Evolutionary conservation across 1,140 invertebrate species (phyloP), one percentile per base, ranked within the genome.

Genomic region (Eciton burchellii): DNA sequence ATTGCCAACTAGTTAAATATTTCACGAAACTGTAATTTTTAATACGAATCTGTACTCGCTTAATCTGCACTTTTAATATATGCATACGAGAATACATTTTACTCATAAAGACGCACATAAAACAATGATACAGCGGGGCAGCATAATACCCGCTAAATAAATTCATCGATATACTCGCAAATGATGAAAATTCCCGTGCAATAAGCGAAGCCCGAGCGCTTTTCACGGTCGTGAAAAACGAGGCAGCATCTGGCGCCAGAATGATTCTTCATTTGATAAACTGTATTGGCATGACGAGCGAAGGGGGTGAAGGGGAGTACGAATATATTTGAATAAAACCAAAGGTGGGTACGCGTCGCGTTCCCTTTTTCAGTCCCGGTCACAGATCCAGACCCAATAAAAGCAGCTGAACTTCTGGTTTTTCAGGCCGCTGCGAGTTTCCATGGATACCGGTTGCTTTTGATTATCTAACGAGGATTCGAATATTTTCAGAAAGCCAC

Each of bases 241-340:
- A 84, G n/a, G 85, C 85, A 92, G 91, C 91, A 92, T 92, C 91
- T 92, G 91, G 91, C 90, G 87, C 88, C 89, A 91, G 88, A 84
- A 89, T 89, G 84, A 84, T 62, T 86, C 45, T 54, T 43, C 24
- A 52, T 65, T 84, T 82, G 77, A 41, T 68, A 77, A 81, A 84
- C 82, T 89, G 86, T 90, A 91, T 90, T 87, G 90, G 90, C 89
- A 92, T 91, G 86, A 65, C 81, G 56, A 56, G 19, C n/a, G n/a
- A n/a, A n/a, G 82, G 81, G 68, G 73, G 83, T 14, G 43, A n/a
- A 16, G 16, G 11, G 11, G 19, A 14, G 14, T 49, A 54, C 83
- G 88, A 89, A 91, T 90, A 77, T 85, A 91, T 92, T 92, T 92
- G 89, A 92, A 92, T 92, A 91, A 91, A 91, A 88, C 88, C 88